Conservation (phyloP, 2,888 invertebrate species). For the Eutolmus rufibarbis region DNA sequence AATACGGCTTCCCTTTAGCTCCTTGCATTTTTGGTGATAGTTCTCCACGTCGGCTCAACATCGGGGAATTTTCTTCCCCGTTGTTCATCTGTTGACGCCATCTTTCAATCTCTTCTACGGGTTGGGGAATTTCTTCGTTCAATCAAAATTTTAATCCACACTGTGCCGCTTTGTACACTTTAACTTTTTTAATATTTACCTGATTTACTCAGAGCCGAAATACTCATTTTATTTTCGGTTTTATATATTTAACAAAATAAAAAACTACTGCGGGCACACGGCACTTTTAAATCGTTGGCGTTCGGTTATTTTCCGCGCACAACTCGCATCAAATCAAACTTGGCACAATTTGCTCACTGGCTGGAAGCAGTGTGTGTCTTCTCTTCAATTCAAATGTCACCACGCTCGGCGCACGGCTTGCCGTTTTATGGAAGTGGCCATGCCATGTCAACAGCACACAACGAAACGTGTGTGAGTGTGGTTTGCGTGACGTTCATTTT, state of each 20-base stretch:
- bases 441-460: not conserved
- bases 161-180: conserved; percentile 16
- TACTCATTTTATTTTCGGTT: conserved; percentile 14
- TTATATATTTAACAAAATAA: not conserved
- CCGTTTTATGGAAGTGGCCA: conserved; percentile 14
- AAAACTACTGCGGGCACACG: not conserved
- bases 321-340: conserved; percentile 19
- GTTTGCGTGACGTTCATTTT: not conserved
- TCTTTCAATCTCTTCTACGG: conserved; percentile 49
- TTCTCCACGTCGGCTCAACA: conserved; percentile 45
- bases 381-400: conserved; percentile 35
- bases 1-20: conserved; percentile 42
- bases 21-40: conserved; percentile 39
- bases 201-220: conserved; percentile 16
- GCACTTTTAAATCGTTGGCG: not conserved
- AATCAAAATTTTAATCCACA: conserved; percentile 34
- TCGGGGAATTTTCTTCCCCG: conserved; percentile 48
- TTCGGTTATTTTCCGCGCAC: not conserved
- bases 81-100: conserved; percentile 50
- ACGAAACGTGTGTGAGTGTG: not conserved
- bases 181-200: conserved; percentile 26
- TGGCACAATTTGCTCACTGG: conserved; percentile 6
- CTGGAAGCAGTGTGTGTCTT: conserved; percentile 32
- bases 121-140: conserved; percentile 47
- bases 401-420: conserved; percentile 21